Evolutionary conservation across 2,888 invertebrate species (phyloP), one percentile per base, ranked within the genome.

Genomic region (Dicycla oo): DNA sequence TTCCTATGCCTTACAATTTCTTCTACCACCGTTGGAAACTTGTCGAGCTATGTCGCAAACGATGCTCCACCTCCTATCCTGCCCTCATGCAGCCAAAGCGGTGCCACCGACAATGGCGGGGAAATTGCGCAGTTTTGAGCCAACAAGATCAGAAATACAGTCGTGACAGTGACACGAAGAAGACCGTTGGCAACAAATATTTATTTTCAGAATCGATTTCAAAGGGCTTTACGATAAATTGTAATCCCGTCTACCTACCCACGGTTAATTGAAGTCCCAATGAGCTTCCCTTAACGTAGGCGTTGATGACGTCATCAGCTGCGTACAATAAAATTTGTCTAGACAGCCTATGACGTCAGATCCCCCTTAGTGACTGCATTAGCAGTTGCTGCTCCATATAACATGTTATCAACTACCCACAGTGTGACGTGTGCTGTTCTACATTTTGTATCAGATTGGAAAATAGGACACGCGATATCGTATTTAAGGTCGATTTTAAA

Each of bases 271-370:
- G 45, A 66, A 66, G 38, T 78, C 30, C 51, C 34, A 53, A 51
- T 47, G 45, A 71, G 69, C 54, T 69, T 71, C 57, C 60, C 68
- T 43, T 38, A 26, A 58, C 65, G 73, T 64, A 57, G 72, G 84
- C 73, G 87, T 88, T 88, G 84, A 75, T 91, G 91, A 93, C 93
- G 93, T 92, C 90, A 91, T 63, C 20, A 75, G 18, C 43, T 68
- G 84, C 69, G 64, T 73, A 67, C 60, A 84, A 87, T 89, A 85
- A 90, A 92, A 84, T 82, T 86, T 69, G 94, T 94, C 94, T 94
- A 94, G 94, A 94, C 94, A 72, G 77, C 76, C 75, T 75, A 78
- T 88, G 89, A 86, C 89, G 88, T 87, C 87, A 88, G 47, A n/a
- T 30, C 2, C 45, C 57, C 53, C 7, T 3, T 61, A 71, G 73